These are phyloP conservation scores for Oophaga pumilio DNA, from an alignment of 2,113 vertebrate species.

Conservation along the genomic window DNA sequence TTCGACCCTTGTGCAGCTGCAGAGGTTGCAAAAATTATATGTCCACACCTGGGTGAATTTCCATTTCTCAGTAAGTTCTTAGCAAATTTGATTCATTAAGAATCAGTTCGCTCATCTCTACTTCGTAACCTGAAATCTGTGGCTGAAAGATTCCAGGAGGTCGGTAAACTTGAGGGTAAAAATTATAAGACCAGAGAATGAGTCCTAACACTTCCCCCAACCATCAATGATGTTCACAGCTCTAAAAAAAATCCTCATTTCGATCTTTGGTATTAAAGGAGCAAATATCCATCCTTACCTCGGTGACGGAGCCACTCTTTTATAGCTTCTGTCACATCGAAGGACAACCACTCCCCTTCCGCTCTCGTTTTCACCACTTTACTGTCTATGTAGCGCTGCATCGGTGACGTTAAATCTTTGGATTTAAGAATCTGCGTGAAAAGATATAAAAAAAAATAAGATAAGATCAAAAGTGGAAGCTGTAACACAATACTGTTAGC, in stretches of 20 bases:
- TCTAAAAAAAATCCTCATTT: not conserved
- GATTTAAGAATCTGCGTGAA: conserved; percentile 85
- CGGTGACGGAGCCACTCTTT: conserved; percentile 93
- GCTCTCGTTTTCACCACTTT: conserved; percentile 90
- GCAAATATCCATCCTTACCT: conserved; percentile 73
- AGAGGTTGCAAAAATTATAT: too few species aligned
- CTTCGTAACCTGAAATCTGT: too few species aligned
- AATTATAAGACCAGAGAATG: not conserved
- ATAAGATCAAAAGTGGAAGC: not conserved
- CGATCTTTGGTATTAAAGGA: not conserved
- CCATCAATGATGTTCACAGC: not conserved
- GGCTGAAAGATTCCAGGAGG: not conserved
- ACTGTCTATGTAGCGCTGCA: conserved; percentile 95
- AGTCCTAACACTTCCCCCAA: not conserved
- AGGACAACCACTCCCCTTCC: conserved; percentile 92
- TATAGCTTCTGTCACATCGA: conserved; percentile 93
- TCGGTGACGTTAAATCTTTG: conserved; percentile 86
- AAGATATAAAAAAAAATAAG: conserved; percentile 28
- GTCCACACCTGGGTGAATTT: too few species aligned
- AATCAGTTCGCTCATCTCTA: too few species aligned
- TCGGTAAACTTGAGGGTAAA: not conserved
- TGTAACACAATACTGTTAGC: not conserved
- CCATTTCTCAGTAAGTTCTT: too few species aligned
- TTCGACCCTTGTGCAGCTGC: too few species aligned
- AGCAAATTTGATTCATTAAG: too few species aligned